Base-by-base conservation (phyloP, 2,888 invertebrate genomes). In the Selenia dentaria region DNA sequence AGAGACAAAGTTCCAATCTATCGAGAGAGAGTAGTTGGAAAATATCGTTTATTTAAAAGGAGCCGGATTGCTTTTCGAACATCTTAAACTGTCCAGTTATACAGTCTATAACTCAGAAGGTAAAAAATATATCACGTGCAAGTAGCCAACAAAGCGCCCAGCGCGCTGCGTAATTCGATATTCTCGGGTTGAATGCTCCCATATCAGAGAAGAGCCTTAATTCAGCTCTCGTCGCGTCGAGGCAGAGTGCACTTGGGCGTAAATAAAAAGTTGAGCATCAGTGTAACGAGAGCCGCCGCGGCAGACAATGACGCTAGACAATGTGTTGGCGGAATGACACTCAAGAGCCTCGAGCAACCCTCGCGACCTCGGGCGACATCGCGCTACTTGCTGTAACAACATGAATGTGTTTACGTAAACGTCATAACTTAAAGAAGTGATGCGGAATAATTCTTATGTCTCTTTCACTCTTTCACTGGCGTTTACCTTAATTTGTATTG, bases 201-300 rank as follows among this genome's bases (percentile, higher is more conserved):
- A 89, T 89, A 89, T 88, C 87, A 84, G 70, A 62, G 80, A 42
- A 87, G 87, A 80, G 79, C 85, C 85, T 86, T 89, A 87, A 88
- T 89, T 87, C 87, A 78, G 81, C 83, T 79, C 87, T 85, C 78
- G 72, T 79, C 79, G 74, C 70, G 36, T 41, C 42, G 79, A 79
- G 75, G 74, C 79, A 67, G 79, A 88, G 88, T 86, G 89, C 86
- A 87, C 88, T 89, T 85, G 81, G 78, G 86, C 83, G 87, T 88
- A 87, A 90, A 88, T 88, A 90, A 88, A 88, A 88, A 87, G 85
- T 83, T 86, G 85, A 87, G 71, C 86, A 79, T 74, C 79, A 80
- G 64, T 79, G 82, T 87, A 82, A 83, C 80, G 81, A 80, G 74
- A 74, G 71, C 70, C 25, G 25, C 66, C 60, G 68, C 72, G 64